Conservation (phyloP, 1,140 invertebrate genomes). For the Plectrocnemia conspersa region DNA sequence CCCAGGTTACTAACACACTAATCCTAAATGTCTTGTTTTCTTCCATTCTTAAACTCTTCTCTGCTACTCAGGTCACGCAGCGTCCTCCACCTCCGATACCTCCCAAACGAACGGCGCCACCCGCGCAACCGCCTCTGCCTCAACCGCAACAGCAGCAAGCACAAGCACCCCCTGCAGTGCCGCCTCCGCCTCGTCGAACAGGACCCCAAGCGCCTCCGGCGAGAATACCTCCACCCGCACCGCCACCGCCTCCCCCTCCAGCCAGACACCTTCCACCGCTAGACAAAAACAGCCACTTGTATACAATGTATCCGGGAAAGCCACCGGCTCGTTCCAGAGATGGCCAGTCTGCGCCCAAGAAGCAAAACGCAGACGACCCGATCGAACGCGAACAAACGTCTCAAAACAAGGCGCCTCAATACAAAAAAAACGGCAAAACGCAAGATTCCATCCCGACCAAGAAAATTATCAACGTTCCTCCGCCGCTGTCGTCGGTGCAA, state of each 20-base stretch:
- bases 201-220: conserved; percentile 34
- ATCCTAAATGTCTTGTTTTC: conserved; percentile 13
- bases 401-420: conserved; percentile 22
- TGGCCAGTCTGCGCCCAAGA: conserved; percentile 12
- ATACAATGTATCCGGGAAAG: conserved; percentile 41
- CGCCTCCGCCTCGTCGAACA: conserved; percentile 32
- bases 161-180: conserved; percentile 41
- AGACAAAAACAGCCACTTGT: conserved; percentile 42
- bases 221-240: conserved; percentile 39
- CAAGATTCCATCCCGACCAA: conserved; percentile 32
- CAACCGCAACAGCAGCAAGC: conserved; percentile 34
- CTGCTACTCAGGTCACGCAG: conserved; percentile 26
- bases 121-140: conserved; percentile 34
- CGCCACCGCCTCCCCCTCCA: conserved; percentile 42
- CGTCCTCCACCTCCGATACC: conserved; percentile 44
- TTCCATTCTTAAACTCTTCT: too few relatives aligned
- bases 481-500: conserved; percentile 40
- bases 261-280: conserved; percentile 32
- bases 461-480: conserved; percentile 45
- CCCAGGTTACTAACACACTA: conserved; percentile 35
- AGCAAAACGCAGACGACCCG: conserved; percentile 10
- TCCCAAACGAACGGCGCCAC: conserved; percentile 46
- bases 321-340: conserved; percentile 34
- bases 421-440: conserved; percentile 26
- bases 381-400: conserved; percentile 15